phyloP scores from a whole-genome alignment of 2,797 vertebrate genomes.

The Propithecus deckenii region DNA sequence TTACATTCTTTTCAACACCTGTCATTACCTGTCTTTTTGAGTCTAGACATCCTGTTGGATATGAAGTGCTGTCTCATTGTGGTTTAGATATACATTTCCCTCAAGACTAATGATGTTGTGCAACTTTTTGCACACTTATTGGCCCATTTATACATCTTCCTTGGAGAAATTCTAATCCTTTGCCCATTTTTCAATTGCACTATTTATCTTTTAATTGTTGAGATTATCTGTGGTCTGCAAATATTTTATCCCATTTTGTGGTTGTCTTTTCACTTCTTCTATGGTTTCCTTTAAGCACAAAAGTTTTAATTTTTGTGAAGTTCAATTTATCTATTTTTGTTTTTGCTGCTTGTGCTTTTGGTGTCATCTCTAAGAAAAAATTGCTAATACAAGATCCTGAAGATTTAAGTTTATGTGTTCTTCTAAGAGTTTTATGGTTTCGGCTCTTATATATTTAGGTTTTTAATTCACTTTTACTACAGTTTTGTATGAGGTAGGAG shows the following conservation, averaged over 20 bases:
- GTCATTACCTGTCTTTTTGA: neutral
- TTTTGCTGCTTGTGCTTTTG: neutral
- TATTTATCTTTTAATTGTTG: neutral
- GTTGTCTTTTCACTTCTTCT: neutral
- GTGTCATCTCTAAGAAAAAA: neutral
- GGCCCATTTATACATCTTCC: neutral
- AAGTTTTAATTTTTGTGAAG: neutral
- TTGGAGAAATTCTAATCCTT: neutral
- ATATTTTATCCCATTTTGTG: neutral
- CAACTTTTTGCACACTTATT: neutral
- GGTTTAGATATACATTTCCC: neutral
- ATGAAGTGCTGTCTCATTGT: neutral
- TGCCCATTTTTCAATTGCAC: neutral
- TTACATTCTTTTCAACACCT: neutral
- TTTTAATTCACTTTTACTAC: neutral
- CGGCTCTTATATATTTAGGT: neutral
- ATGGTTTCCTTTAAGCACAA: neutral
- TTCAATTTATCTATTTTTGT: neutral
- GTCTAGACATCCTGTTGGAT: neutral
- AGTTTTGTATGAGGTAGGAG: neutral
- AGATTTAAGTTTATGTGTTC: neutral
- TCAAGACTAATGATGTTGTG: neutral
- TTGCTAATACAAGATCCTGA: neutral
- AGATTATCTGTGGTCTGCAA: neutral
- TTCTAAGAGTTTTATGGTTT: neutral